These are phyloP conservation scores for Phlogophora meticulosa DNA, from an alignment of 2,888 invertebrate species.

Conservation along the genomic window DNA sequence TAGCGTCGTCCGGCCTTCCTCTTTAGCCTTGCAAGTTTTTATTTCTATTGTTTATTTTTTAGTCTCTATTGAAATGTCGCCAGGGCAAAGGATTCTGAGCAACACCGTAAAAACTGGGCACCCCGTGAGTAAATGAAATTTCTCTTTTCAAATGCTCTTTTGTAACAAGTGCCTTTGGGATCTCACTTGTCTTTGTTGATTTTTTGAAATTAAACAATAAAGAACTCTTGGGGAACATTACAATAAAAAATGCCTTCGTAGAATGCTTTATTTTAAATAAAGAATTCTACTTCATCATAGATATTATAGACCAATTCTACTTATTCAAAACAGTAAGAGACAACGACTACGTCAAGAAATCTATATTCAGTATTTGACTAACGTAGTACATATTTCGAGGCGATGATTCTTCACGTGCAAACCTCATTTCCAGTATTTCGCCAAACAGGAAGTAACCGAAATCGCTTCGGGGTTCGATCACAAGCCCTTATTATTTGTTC, in stretches of 20 bases:
- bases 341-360: not conserved
- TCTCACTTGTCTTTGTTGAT: constrained; percentile 59
- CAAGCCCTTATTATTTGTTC: constrained; percentile 65
- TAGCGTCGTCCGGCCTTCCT: constrained; percentile 87
- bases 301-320: not conserved
- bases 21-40: constrained; percentile 86
- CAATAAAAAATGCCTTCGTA: constrained; percentile 18
- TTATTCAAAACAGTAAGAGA: constrained; percentile 7
- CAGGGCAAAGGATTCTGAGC: constrained; percentile 82
- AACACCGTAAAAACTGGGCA: constrained; percentile 81
- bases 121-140: constrained; percentile 83
- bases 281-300: not conserved
- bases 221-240: constrained; percentile 17
- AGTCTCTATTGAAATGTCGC: constrained; percentile 88
- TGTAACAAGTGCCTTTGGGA: constrained; percentile 62
- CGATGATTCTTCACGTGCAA: constrained; percentile 35
- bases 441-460: constrained; percentile 56
- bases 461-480: constrained; percentile 56
- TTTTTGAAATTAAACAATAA: constrained; percentile 48
- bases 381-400: constrained; percentile 36
- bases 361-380: constrained; percentile 24
- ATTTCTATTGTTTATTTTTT: constrained; percentile 89
- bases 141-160: constrained; percentile 74
- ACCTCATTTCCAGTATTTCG: constrained; percentile 54
- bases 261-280: constrained; percentile 19